Evolutionary conservation across 1,140 invertebrate species (phyloP), one percentile per base, ranked within the genome.

Genomic region (Catajapyx aquilonaris): DNA sequence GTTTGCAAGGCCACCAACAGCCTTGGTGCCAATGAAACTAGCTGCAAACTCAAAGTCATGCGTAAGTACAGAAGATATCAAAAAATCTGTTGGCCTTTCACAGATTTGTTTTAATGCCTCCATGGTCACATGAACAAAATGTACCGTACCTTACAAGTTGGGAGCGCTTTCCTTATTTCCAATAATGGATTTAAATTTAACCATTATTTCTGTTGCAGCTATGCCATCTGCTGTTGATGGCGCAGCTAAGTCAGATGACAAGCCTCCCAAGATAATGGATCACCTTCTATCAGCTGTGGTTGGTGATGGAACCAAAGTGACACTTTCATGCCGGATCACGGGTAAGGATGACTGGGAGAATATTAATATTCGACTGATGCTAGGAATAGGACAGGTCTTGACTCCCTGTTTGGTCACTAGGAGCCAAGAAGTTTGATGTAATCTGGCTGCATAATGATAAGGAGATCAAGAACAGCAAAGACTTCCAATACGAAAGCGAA

Each of bases 371-470:
- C n/a, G n/a, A n/a, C n/a, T n/a, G n/a, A n/a, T n/a, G n/a, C n/a
- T n/a, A n/a, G n/a, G n/a, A n/a, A n/a, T n/a, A n/a, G n/a, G n/a
- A n/a, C n/a, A n/a, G n/a, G n/a, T n/a, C n/a, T n/a, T n/a, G n/a
- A n/a, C n/a, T n/a, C n/a, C n/a, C n/a, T n/a, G n/a, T n/a, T n/a
- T n/a, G n/a, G n/a, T n/a, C 25, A 18, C 20, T 7, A 57, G 64
- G 81, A 5, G 75, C 83, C 4, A 69, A 80, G 44, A 78, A 85
- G 45, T 88, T 90, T 53, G 86, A 91, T 52, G 83, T 93, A 2
- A 67, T 86, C 32, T 96, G 90, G 91, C 64, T 94, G 31, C 86
- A 93, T 57, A 90, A 93, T 52, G 88, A 91, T 56, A 91, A 91
- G 55, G 85, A 93, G 56, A 91, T 96, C 47, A 91, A 88, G 57